Conservation (phyloP, 2,888 invertebrate species). For the Piscicola geometra region DNA sequence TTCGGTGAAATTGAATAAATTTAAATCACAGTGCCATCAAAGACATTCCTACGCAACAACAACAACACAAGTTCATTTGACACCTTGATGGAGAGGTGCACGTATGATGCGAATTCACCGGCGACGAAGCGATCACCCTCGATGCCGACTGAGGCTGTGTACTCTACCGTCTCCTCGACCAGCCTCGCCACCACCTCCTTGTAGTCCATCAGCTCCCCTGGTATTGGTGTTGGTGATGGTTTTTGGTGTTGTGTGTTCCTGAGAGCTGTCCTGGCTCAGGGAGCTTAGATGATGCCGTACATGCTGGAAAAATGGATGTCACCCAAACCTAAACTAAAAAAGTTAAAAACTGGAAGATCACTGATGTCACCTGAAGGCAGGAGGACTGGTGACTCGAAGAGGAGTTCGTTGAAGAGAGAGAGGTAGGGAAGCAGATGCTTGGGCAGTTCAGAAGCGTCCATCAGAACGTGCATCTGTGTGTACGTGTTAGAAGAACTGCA, state of each 20-base stretch:
- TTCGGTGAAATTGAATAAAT: no score
- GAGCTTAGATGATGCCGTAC: no score
- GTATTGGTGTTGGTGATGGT: not conserved
- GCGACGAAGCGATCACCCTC: constrained; percentile 64
- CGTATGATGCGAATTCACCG: constrained; percentile 69
- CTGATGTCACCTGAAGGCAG: not conserved
- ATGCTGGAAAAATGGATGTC: no score
- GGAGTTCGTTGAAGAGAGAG: constrained; percentile 69
- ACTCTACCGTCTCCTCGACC: constrained; percentile 69
- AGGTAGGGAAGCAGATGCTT: constrained; percentile 67
- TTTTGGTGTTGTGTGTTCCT: no score
- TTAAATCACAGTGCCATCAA: no score
- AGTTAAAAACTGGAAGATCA: no score
- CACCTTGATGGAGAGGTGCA: constrained; percentile 67
- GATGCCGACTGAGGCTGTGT: constrained; percentile 65
- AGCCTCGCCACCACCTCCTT: constrained; percentile 74
- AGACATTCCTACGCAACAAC: no score
- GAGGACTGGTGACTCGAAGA: constrained; percentile 72
- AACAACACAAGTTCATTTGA: no score
- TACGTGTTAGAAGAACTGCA: no score
- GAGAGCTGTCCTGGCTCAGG: no score
- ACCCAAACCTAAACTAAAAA: no score
- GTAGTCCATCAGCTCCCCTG: constrained; percentile 62
- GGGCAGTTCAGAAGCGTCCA: constrained; percentile 56
- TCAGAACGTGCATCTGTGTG: constrained; percentile 63